Conservation (phyloP, 2,888 invertebrate species). For the Hanleya hanleyi region DNA sequence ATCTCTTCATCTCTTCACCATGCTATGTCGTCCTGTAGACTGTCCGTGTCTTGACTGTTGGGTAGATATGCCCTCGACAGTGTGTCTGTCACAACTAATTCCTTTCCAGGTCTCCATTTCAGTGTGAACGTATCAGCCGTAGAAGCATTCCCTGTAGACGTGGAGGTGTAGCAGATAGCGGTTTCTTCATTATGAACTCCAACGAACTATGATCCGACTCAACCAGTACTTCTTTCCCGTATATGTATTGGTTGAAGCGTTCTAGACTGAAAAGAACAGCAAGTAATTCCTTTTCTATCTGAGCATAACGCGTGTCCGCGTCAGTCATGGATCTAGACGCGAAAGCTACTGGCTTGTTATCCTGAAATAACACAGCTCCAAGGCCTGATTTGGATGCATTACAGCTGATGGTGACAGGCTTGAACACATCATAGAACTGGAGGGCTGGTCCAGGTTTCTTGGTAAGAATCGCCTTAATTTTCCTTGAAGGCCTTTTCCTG, state of each 20-base stretch:
- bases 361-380: slow-evolving; percentile 22
- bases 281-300: slow-evolving; percentile 26
- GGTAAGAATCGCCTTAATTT: slow-evolving; percentile 7
- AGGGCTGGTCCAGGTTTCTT: slow-evolving; percentile 7
- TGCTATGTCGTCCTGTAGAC: slow-evolving; percentile 17
- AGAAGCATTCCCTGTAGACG: slow-evolving; percentile 18
- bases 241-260: slow-evolving; percentile 11
- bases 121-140: background rate
- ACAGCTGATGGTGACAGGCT: slow-evolving; percentile 6
- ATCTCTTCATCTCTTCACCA: slow-evolving; percentile 21
- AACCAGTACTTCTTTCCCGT: slow-evolving; percentile 10
- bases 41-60: background rate
- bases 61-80: background rate
- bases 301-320: slow-evolving; percentile 19
- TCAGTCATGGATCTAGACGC: slow-evolving; percentile 11
- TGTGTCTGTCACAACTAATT: background rate
- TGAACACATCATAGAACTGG: slow-evolving; percentile 13
- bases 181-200: slow-evolving; percentile 22
- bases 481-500: slow-evolving; percentile 6
- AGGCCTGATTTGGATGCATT: slow-evolving; percentile 20
- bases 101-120: background rate
- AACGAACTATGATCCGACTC: slow-evolving; percentile 23
- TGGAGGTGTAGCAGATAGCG: background rate
- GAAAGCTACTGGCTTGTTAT: slow-evolving; percentile 16
- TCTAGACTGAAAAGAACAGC: slow-evolving; percentile 1